These are phyloP conservation scores for Heptranchias perlo DNA, from an alignment of 2,113 vertebrate species.

Conservation along the genomic window DNA sequence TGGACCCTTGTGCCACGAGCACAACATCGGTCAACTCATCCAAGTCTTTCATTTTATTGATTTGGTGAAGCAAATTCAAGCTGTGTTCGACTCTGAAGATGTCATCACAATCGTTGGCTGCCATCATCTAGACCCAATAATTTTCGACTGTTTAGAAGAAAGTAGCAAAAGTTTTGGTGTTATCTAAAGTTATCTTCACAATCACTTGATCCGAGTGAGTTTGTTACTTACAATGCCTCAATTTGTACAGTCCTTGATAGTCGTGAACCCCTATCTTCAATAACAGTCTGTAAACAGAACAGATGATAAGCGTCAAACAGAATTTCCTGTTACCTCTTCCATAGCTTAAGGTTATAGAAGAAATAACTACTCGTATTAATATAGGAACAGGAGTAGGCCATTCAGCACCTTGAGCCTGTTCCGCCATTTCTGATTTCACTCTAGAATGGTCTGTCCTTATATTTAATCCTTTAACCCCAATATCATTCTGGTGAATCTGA, in stretches of 20 bases:
- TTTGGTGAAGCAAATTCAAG: constrained; percentile 66
- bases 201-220: neutral
- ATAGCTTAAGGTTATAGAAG: neutral
- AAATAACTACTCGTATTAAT: neutral
- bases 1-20: constrained; percentile 77
- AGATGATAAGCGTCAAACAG: neutral
- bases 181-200: neutral
- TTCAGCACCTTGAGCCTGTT: neutral
- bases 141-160: neutral
- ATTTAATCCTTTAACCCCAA: neutral
- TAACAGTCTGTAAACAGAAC: neutral
- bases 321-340: neutral
- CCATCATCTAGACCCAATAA: too few species aligned
- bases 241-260: too few species aligned
- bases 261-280: neutral
- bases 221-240: too few species aligned
- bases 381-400: neutral
- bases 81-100: constrained; percentile 58
- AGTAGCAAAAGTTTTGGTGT: neutral
- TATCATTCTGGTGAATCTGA: neutral
- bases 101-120: constrained; percentile 60
- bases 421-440: neutral
- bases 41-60: constrained; percentile 75
- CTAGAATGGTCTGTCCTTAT: neutral
- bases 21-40: constrained; percentile 79